phyloP scores from a whole-genome alignment of 30 jellyfish, hydroid and myxozoan species.

The Sanderia malayensis region DNA sequence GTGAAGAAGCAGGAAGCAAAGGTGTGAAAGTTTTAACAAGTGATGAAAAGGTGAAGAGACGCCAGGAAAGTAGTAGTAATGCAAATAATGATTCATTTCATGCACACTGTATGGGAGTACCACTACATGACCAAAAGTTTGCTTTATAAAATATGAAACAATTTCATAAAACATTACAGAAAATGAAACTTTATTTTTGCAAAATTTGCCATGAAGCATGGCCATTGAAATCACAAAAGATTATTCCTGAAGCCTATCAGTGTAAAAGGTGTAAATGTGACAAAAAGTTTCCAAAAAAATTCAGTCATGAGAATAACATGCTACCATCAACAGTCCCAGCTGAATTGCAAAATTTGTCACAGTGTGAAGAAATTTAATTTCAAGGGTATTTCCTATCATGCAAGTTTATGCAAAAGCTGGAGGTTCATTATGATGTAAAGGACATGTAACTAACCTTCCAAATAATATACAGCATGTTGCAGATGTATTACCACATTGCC shows the following conservation, averaged over 20 bases:
- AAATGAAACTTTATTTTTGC: slow-evolving; percentile 19
- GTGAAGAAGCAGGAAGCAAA: background rate
- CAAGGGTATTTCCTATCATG: too few relatives aligned
- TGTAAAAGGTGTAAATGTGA: too few relatives aligned
- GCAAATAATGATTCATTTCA: background rate
- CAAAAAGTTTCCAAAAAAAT: slow-evolving; percentile 27
- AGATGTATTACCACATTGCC: slow-evolving; percentile 31
- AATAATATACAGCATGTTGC: too few relatives aligned
- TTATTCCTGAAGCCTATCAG: background rate
- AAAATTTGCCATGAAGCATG: slow-evolving; percentile 41
- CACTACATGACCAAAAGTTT: slow-evolving; percentile 3
- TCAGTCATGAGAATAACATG: slow-evolving; percentile 42
- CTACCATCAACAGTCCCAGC: too few relatives aligned
- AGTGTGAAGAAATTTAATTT: too few relatives aligned
- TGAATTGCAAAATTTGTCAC: slow-evolving; percentile 31
- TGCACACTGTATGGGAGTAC: slow-evolving; percentile 1
- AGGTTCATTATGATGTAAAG: too few relatives aligned
- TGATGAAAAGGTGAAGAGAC: background rate
- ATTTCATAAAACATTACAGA: slow-evolving; percentile 3
- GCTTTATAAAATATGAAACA: background rate
- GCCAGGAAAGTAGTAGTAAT: background rate
- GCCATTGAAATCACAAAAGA: slow-evolving; percentile 20
- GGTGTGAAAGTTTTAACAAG: background rate
- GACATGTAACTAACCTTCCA: too few relatives aligned
- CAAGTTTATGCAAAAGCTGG: too few relatives aligned